Evolutionary conservation across 2,888 invertebrate species (phyloP), one percentile per base, ranked within the genome.

Genomic region (Spodoptera littoralis): DNA sequence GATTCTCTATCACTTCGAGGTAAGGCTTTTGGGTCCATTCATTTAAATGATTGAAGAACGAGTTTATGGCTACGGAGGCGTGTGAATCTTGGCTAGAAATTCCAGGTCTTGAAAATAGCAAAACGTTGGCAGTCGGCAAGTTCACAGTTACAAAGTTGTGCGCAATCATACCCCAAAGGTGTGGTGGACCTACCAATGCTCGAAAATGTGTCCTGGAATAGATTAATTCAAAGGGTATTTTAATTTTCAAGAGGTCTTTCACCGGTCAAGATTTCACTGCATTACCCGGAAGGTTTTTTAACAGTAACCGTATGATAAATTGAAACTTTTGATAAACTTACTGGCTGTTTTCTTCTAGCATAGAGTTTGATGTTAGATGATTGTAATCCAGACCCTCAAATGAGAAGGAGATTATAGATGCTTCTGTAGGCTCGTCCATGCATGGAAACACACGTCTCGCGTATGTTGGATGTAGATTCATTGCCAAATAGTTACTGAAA

Each of bases 401-500:
- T 0, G 87, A 90, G 36, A 96, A 90, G 0, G 81, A 79, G 24
- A 95, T 92, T 0, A 72, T 82, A 0, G 95, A 86, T 9, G 88
- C 81, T 63, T 88, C 90, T 0, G 87, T 85, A 0, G 95, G 96
- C 72, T 97, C 97, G 72, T 97, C 97, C 79, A 97, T 96, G 79
- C 97, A 97, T 0, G 97, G 97, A 81, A 97, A 97, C 4, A 96
- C 97, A 50, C 94, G 89, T 58, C 96, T 92, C 9, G 96, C 96
- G 60, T 95, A 85, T 0, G 95, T 95, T 0, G 96, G 95, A 79
- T 96, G 90, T 62, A 96, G 93, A 68, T 96, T 96, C 80, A 96
- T 96, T 0, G 95, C 94, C 13, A 95, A 85, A 83, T 95, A 95
- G 12, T 92, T 85, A 3, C 94, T 94, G 75, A 69, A 91, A 92